These are phyloP conservation scores for Conistra vaccinii DNA, from an alignment of 2,888 invertebrate genomes.

Conservation along the genomic window DNA sequence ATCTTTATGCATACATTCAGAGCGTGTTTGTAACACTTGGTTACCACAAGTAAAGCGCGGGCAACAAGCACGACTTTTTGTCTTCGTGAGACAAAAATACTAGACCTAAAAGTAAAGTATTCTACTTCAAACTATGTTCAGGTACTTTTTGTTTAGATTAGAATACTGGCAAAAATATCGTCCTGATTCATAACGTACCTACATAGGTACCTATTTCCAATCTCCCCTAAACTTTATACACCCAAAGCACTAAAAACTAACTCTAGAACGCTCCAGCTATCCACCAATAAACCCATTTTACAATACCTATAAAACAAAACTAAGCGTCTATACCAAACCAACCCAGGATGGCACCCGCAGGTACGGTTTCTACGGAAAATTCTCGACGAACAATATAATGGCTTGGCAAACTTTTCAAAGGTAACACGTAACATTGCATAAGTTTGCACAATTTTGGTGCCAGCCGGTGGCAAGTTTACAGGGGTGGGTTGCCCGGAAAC, in stretches of 20 bases:
- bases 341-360: conserved; percentile 46
- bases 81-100: not conserved
- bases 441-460: conserved; percentile 77
- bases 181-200: not conserved
- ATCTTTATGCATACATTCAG: too few relatives aligned
- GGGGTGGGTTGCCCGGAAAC: conserved; percentile 60
- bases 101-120: not conserved
- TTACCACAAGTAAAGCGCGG: too few relatives aligned
- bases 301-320: conserved; percentile 36
- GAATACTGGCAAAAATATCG: not conserved
- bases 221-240: not conserved
- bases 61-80: too few relatives aligned
- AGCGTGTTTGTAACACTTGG: too few relatives aligned
- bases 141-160: not conserved
- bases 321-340: not conserved
- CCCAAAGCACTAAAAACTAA: conserved; percentile 15
- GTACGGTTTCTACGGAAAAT: conserved; percentile 57
- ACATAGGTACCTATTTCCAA: not conserved
- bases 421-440: conserved; percentile 73
- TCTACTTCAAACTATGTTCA: not conserved
- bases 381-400: conserved; percentile 58
- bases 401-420: conserved; percentile 69
- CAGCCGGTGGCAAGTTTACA: conserved; percentile 74
- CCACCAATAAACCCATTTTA: conserved; percentile 37
- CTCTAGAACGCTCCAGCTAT: not conserved